Conservation (phyloP, 2,888 invertebrate species). For the Nomada hirtipes region DNA sequence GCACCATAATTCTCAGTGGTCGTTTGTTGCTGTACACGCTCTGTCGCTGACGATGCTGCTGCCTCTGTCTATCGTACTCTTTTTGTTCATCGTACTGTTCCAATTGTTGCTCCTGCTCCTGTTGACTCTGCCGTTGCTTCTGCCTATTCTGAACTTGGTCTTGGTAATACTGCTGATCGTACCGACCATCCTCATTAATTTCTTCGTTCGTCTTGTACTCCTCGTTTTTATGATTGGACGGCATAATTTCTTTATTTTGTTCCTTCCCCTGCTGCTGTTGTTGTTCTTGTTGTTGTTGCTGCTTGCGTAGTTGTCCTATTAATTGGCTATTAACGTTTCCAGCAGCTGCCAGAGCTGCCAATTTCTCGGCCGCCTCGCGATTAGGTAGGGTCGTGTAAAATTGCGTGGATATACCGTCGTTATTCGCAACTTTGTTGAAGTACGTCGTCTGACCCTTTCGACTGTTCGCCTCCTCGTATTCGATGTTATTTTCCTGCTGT, state of each 20-base stretch:
- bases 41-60: slow-evolving; percentile 59
- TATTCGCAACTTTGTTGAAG: slow-evolving; percentile 85
- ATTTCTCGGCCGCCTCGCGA: slow-evolving; percentile 87
- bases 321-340: slow-evolving; percentile 85
- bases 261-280: slow-evolving; percentile 37
- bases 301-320: slow-evolving; percentile 75
- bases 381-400: slow-evolving; percentile 88
- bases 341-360: slow-evolving; percentile 87
- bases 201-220: slow-evolving; percentile 72
- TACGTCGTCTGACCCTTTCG: slow-evolving; percentile 82
- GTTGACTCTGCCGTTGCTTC: slow-evolving; percentile 70
- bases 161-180: slow-evolving; percentile 76
- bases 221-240: slow-evolving; percentile 77
- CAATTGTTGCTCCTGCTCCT: slow-evolving; percentile 64
- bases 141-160: slow-evolving; percentile 47
- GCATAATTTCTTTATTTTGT: slow-evolving; percentile 74
- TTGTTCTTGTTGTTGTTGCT: slow-evolving; percentile 61
- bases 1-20: slow-evolving; percentile 85
- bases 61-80: slow-evolving; percentile 56
- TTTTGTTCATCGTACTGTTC: slow-evolving; percentile 75
- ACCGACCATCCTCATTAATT: slow-evolving; percentile 75
- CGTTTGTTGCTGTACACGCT: slow-evolving; percentile 72
- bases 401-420: slow-evolving; percentile 69
- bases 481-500: slow-evolving; percentile 78
- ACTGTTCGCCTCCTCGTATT: slow-evolving; percentile 72